Evolutionary conservation across 2,888 invertebrate species (phyloP).

Genomic region (Gari tellinella): DNA sequence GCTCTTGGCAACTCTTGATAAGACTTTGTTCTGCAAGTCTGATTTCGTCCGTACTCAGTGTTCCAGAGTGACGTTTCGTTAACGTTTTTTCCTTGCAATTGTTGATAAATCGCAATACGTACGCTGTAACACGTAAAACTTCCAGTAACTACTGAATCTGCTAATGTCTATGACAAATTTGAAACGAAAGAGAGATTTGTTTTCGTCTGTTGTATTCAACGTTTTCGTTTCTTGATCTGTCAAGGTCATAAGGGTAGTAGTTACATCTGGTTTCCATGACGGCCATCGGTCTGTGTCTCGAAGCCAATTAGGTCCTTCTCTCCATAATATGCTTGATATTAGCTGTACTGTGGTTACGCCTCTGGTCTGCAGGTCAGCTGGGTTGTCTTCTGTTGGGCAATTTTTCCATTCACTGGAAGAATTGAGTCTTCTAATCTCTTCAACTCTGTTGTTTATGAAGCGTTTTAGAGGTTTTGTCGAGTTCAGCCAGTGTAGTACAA

Average conservation of each 20-base stretch:
- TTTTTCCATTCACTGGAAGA: background rate
- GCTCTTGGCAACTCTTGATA: background rate
- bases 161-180: background rate
- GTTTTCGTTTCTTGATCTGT: background rate
- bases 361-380: constrained; percentile 10
- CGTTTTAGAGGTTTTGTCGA: constrained; percentile 5
- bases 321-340: background rate
- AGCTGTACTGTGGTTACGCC: constrained; percentile 5
- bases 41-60: background rate
- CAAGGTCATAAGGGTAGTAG: background rate
- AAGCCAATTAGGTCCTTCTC: constrained; percentile 3
- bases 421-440: constrained; percentile 4
- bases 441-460: constrained; percentile 7
- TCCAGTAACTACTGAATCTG: constrained; percentile 1
- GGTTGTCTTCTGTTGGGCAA: constrained; percentile 20
- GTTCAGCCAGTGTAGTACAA: constrained; percentile 6
- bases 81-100: background rate
- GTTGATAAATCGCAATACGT: constrained; percentile 5
- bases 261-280: background rate
- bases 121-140: constrained; percentile 13
- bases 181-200: background rate
- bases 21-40: background rate
- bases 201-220: background rate
- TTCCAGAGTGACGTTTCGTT: background rate
- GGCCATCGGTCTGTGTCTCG: constrained; percentile 6